Percentiles rank a stretch among this genome's conserved stretches.
phyloP scores from a whole-genome alignment of 2,113 vertebrate species.

The Stegastes partitus region DNA sequence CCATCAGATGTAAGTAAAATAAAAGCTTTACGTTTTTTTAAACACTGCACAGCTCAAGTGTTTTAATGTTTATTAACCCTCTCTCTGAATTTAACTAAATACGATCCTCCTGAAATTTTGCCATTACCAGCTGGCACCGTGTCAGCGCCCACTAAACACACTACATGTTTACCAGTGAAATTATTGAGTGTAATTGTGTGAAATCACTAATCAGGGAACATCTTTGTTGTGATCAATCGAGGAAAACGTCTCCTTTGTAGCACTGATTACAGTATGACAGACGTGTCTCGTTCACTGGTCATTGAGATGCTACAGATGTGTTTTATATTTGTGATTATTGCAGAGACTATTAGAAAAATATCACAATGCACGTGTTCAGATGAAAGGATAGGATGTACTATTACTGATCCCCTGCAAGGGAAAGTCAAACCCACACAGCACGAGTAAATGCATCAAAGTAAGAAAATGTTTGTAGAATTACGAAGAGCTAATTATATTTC shows the following conservation, averaged over 20 bases:
- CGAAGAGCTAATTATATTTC: conserved; percentile 22
- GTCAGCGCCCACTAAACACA: conserved; percentile 9
- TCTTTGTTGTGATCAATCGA: conserved; percentile 22
- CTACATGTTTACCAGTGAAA: conserved; percentile 18
- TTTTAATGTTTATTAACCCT: neutral
- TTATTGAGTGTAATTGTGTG: conserved; percentile 31
- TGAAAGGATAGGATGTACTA: too few relatives aligned
- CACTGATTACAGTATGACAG: conserved; percentile 10
- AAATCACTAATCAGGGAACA: conserved; percentile 35
- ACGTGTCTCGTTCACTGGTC: conserved; percentile 24
- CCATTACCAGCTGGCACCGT: neutral
- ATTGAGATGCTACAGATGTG: conserved; percentile 15
- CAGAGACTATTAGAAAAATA: neutral
- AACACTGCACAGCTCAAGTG: neutral
- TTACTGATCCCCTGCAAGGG: too few relatives aligned
- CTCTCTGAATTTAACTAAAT: neutral
- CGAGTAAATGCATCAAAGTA: too few relatives aligned
- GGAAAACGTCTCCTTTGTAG: neutral
- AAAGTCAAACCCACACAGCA: too few relatives aligned
- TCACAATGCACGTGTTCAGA: neutral
- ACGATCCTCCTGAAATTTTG: neutral
- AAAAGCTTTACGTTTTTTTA: conserved; percentile 1
- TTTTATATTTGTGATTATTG: conserved; percentile 5
- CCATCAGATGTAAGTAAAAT: neutral
- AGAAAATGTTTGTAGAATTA: conserved; percentile 15